phyloP scores from a whole-genome alignment of 2,113 vertebrate genomes.

The Phaethon lepturus region DNA sequence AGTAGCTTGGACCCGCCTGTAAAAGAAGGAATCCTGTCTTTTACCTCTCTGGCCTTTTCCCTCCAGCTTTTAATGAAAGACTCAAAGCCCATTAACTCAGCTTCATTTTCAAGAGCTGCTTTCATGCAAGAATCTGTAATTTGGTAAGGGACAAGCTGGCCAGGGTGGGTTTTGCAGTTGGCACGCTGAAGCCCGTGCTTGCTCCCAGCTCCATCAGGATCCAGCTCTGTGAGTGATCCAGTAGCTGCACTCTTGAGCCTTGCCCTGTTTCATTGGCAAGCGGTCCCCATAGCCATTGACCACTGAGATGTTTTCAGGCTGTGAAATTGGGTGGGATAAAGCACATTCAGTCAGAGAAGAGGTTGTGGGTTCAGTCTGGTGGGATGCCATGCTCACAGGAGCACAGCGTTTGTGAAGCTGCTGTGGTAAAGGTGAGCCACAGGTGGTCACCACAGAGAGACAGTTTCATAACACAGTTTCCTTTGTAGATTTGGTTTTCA shows the following conservation, averaged over 20 bases:
- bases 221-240: not conserved
- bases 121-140: not conserved
- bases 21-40: not conserved
- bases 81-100: not conserved
- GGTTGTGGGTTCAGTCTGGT: not conserved
- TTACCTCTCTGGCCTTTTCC: not conserved
- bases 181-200: not conserved
- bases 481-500: not conserved
- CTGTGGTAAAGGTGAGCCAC: not conserved
- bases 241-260: not conserved
- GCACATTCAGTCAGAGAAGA: not conserved
- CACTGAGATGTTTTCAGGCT: not conserved
- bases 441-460: not conserved
- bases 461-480: not conserved
- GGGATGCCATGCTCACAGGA: not conserved
- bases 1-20: not conserved
- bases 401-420: not conserved
- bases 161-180: not conserved
- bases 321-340: not conserved
- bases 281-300: not conserved
- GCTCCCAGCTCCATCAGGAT: not conserved
- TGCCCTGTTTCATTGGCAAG: not conserved
- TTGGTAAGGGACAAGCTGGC: not conserved
- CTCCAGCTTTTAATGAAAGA: not conserved
- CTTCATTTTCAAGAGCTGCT: not conserved